A percentile compares a stretch with the other conserved stretches of the same genome.
phyloP scores from a whole-genome alignment of 2,113 vertebrate genomes.

The Anguilla rostrata region DNA sequence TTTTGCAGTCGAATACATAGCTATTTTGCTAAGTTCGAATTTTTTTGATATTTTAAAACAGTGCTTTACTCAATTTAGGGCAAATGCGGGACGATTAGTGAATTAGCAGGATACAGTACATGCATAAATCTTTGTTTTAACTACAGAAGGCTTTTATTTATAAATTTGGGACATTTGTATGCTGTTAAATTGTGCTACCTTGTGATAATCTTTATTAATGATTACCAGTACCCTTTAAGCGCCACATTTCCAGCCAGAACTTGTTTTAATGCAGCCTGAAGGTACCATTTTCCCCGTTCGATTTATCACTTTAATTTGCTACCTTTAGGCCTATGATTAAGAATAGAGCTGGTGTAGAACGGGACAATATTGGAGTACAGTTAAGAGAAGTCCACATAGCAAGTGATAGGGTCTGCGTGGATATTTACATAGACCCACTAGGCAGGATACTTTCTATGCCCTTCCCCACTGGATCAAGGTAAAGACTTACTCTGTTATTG shows the following conservation, averaged over 20 bases:
- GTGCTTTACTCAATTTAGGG: constrained; percentile 25
- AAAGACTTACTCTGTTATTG: not conserved
- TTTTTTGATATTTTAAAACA: constrained; percentile 47
- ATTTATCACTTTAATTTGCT: not conserved
- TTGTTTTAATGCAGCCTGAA: not conserved
- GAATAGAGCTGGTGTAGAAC: not conserved
- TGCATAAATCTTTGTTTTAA: constrained; percentile 50
- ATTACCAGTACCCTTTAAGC: not conserved
- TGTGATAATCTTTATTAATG: not conserved
- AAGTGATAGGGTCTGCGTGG: not conserved
- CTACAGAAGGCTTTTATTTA: constrained; percentile 6
- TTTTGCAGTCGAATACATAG: constrained; percentile 52
- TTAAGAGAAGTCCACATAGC: not conserved
- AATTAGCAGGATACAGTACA: constrained; percentile 44
- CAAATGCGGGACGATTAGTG: constrained; percentile 38
- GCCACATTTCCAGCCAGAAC: not conserved
- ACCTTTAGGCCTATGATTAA: not conserved
- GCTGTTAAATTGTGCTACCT: not conserved
- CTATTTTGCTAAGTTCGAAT: constrained; percentile 63
- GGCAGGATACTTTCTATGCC: not conserved
- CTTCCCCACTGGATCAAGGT: not conserved
- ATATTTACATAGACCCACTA: not conserved
- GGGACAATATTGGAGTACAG: not conserved
- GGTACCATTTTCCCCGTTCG: not conserved
- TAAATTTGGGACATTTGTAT: constrained; percentile 6